These are phyloP conservation scores for Macropodus opercularis DNA, from an alignment of 2,797 vertebrate genomes.

Conservation along the genomic window DNA sequence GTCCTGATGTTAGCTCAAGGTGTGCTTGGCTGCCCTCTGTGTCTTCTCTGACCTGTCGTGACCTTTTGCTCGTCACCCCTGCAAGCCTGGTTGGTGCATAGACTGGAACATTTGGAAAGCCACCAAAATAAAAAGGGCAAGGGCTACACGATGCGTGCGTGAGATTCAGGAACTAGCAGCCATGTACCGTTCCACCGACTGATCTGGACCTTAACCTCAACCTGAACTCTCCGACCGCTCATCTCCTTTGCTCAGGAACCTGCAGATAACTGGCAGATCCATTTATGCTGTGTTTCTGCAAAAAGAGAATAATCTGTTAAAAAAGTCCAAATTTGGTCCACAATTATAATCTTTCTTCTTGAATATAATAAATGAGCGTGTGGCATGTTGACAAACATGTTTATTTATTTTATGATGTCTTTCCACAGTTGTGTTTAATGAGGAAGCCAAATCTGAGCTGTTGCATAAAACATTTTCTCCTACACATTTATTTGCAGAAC, in stretches of 20 bases:
- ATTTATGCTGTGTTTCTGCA: background rate
- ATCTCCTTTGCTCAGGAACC: conserved; percentile 45
- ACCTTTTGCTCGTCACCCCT: conserved; percentile 47
- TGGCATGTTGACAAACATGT: background rate
- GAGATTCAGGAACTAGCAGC: conserved; percentile 78
- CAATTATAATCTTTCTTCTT: no score
- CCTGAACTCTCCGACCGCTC: conserved; percentile 58
- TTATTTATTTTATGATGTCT: background rate
- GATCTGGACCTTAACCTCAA: conserved; percentile 90
- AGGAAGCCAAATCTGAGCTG: no score
- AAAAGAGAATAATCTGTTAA: background rate
- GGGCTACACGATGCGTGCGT: conserved; percentile 69
- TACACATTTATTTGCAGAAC: no score
- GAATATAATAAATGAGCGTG: no score
- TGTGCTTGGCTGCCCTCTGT: conserved; percentile 58
- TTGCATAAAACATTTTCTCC: no score
- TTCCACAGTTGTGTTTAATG: no score
- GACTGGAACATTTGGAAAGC: conserved; percentile 79
- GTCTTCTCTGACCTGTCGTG: conserved; percentile 63
- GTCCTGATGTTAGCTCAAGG: conserved; percentile 43
- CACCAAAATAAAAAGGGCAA: conserved; percentile 68
- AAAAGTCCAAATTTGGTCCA: background rate
- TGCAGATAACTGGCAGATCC: conserved; percentile 10
- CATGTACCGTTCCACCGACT: conserved; percentile 88
- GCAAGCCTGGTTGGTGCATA: conserved; percentile 44